Percentiles rank a stretch among this genome's conserved stretches.
Conservation (phyloP, 2,888 invertebrate species). For the Hemaris fuciformis region DNA sequence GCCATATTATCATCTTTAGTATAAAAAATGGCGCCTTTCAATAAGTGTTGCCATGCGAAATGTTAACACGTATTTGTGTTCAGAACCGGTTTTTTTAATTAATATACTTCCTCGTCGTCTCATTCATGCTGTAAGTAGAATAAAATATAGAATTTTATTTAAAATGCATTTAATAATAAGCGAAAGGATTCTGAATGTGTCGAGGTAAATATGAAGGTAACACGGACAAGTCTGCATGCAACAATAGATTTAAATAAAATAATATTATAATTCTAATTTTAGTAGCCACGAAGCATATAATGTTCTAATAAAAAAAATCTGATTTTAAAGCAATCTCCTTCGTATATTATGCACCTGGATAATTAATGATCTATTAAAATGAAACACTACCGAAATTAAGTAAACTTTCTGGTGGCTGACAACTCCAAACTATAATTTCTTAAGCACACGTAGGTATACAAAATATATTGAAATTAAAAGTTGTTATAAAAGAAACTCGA, state of each 20-base stretch:
- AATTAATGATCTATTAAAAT: no score
- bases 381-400: no score
- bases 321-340: not conserved
- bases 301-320: not conserved
- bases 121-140: not conserved
- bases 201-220: no score
- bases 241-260: not conserved
- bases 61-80: not conserved
- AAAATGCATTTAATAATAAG: not conserved
- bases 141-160: not conserved
- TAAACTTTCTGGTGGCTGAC: no score
- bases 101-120: not conserved
- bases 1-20: not conserved
- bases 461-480: conserved; percentile 15
- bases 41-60: not conserved
- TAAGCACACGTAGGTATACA: not conserved
- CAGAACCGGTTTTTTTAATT: not conserved
- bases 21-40: not conserved
- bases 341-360: not conserved
- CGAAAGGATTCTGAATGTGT: not conserved
- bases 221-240: not conserved
- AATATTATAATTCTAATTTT: not conserved
- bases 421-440: no score
- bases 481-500: conserved; percentile 24
- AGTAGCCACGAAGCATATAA: no score